Base-by-base conservation (phyloP, 2,797 vertebrate species). In the Luscinia megarhynchos region DNA sequence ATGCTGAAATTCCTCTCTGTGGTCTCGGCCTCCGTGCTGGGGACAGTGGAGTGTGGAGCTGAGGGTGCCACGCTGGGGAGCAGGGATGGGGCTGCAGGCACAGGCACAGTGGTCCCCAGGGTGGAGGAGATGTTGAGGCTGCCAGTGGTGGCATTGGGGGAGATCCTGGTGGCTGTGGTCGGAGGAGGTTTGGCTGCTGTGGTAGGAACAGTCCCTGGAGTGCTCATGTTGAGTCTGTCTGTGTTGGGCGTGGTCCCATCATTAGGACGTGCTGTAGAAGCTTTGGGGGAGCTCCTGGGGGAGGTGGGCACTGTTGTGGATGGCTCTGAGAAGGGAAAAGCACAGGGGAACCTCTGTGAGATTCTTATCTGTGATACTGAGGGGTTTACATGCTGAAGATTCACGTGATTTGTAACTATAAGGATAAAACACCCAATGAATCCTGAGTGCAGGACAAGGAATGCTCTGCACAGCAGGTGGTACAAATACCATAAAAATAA, bases 81-180 rank as follows among this genome's bases (percentile, higher is more conserved):
- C 76, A 92, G 4, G 51, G 97, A 93, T 53, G 94, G 94, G 89
- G 94, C 63, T 70, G 89, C 72, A 80, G 94, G 77, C 69, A 89
- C 7, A 6, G 93, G 51, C 48, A 92, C 40, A 1, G 92, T 66
- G 53, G 72, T 93, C 69, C 92, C 93, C 38, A 30, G 32, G 21
- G 95, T 97, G 80, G 92, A 95, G 80, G 93, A 95, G 80, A 82
- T 79, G 78, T 95, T 96, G 87, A 90, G 94, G 78, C 84, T 89
- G 82, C 78, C 90, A 62, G 86, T 63, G 80, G 93, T 97, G 94
- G 92, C 13, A 12, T 84, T 97, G 26, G 88, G 79, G 79, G 87
- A 80, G 64, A 81, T 55, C 16, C 53, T 76, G 72, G 90, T 20
- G 21, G 78, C 84, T 43, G 94, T 73, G 86, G 97, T 95, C 8